Percentiles rank a stretch among this genome's conserved stretches.
These are phyloP conservation scores for Melanaphis sacchari DNA, from an alignment of 1,140 invertebrate species.

Conservation along the genomic window DNA sequence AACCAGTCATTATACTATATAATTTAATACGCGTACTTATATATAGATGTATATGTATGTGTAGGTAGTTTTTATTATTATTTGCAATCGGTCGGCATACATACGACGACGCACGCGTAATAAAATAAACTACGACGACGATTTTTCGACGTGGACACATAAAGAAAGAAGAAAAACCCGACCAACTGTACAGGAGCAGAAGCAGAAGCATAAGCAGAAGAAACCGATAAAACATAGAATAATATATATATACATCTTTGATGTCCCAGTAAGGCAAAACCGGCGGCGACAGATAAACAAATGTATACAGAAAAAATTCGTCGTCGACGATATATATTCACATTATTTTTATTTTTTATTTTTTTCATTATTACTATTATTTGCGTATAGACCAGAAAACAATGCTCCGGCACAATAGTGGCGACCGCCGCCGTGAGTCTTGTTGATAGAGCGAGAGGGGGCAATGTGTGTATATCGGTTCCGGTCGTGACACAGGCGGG, in stretches of 20 bases:
- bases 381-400: conserved; percentile 1
- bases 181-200: background rate
- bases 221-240: background rate
- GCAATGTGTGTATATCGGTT: background rate
- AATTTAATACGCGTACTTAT: background rate
- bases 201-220: background rate
- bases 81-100: background rate
- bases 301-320: conserved; percentile 6
- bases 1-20: conserved; percentile 5
- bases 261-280: conserved; percentile 32
- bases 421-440: background rate
- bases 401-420: conserved; percentile 12
- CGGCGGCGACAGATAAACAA: background rate
- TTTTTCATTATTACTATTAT: background rate
- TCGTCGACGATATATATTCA: background rate
- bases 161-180: background rate
- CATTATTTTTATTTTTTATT: background rate
- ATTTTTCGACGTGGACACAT: conserved; percentile 12
- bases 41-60: too few species aligned
- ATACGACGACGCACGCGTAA: conserved; percentile 1
- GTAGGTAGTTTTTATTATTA: background rate
- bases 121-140: conserved; percentile 18
- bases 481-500: conserved; percentile 39
- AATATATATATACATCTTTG: conserved; percentile 1
- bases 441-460: background rate